These are phyloP conservation scores for Leptoclinus maculatus DNA, from an alignment of 2,797 vertebrate species.

Conservation along the genomic window DNA sequence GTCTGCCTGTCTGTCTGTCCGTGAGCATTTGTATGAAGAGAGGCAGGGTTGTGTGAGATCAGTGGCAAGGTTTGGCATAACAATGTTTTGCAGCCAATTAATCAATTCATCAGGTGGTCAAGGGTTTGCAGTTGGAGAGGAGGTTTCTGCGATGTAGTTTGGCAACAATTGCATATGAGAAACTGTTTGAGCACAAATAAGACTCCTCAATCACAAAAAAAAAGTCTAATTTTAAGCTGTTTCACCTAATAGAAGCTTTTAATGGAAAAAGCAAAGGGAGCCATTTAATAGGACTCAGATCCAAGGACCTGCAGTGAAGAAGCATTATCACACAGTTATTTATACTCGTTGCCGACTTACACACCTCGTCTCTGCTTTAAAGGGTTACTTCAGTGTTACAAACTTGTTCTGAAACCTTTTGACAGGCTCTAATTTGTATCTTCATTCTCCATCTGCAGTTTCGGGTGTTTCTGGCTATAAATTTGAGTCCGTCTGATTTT, in stretches of 20 bases:
- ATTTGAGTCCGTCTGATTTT: conserved; percentile 29
- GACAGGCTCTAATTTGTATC: conserved; percentile 37
- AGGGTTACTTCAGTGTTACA: conserved; percentile 22
- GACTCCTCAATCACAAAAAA: background rate
- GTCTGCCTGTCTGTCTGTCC: conserved; percentile 11
- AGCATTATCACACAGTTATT: background rate
- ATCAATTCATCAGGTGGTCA: conserved; percentile 24
- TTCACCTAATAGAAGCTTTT: background rate
- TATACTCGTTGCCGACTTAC: background rate
- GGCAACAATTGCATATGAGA: background rate
- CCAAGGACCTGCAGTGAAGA: background rate
- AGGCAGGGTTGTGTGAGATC: conserved; percentile 24
- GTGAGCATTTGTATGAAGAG: background rate
- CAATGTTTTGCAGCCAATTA: conserved; percentile 18
- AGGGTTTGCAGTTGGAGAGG: background rate
- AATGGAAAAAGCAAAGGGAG: background rate
- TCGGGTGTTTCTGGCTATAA: conserved; percentile 41
- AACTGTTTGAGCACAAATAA: background rate
- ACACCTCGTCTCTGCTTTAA: conserved; percentile 10
- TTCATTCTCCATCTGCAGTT: conserved; percentile 59
- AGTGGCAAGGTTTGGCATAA: conserved; percentile 42
- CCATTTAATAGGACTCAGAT: background rate
- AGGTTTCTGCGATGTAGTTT: conserved; percentile 1
- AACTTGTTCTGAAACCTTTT: conserved; percentile 38
- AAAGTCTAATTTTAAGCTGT: background rate